A percentile compares a stretch with the other conserved stretches of the same genome.
Evolutionary conservation across 2,113 vertebrate genomes (phyloP).

Genomic region (Rhadina sibilatrix): DNA sequence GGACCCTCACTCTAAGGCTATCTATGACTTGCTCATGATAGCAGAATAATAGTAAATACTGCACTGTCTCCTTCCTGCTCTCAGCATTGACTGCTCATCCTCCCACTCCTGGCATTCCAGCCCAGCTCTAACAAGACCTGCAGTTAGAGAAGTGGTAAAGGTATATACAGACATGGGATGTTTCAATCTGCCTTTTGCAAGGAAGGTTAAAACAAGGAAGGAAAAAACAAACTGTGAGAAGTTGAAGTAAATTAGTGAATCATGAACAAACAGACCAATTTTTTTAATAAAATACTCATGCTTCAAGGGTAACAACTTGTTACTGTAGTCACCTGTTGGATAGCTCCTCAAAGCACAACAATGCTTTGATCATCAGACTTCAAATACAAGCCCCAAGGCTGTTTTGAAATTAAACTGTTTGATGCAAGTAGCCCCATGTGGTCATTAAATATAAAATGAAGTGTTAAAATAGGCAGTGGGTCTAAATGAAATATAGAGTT

Average conservation of each 20-base stretch:
- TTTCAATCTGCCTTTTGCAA: neutral
- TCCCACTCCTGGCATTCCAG: neutral
- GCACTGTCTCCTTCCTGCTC: neutral
- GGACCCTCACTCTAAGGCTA: neutral
- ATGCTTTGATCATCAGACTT: neutral
- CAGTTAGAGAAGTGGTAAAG: neutral
- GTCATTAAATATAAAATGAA: neutral
- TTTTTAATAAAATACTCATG: neutral
- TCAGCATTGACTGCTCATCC: neutral
- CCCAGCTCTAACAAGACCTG: neutral
- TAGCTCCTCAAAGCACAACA: neutral
- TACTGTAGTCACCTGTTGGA: neutral
- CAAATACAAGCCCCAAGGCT: neutral
- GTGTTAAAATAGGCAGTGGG: neutral
- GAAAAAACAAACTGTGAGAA: neutral
- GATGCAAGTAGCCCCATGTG: neutral
- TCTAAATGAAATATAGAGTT: neutral
- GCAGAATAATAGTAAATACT: neutral
- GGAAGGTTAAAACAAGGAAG: neutral
- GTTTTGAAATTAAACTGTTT: neutral
- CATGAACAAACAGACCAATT: neutral
- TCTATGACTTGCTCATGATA: neutral
- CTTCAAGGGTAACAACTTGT: neutral
- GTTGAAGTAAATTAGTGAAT: neutral
- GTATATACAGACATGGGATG: neutral